These are phyloP conservation scores for Regulus satrapa DNA, from an alignment of 2,113 vertebrate genomes.

Conservation along the genomic window DNA sequence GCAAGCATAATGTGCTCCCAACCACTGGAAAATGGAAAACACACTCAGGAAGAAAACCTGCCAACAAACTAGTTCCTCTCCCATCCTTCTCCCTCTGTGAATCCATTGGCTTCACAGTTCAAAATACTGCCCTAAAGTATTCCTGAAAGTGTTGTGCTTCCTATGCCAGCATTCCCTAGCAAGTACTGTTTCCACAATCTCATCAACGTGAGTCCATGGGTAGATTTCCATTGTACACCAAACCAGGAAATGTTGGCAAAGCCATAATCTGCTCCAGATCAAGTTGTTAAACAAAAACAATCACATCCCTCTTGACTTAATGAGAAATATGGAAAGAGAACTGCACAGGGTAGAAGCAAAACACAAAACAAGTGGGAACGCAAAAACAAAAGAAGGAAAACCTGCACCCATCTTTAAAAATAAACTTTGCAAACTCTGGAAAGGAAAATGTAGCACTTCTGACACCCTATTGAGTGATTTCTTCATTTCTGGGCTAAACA, in stretches of 20 bases:
- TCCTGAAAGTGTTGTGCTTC: not conserved
- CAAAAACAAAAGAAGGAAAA: not conserved
- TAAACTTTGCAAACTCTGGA: not conserved
- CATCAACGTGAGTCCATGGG: accelerated
- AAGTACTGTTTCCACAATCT: not conserved
- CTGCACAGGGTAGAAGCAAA: not conserved
- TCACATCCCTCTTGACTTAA: not conserved
- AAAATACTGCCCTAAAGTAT: not conserved
- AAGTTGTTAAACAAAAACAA: not conserved
- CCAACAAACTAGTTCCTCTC: not conserved
- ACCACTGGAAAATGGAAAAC: not conserved
- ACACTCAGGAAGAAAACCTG: not conserved
- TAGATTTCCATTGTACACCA: not conserved
- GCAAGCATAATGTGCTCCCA: not conserved
- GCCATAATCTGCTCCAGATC: not conserved
- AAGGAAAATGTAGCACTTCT: not conserved
- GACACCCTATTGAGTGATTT: not conserved
- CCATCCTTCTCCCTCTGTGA: not conserved
- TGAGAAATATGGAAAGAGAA: accelerated
- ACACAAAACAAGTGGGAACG: not conserved
- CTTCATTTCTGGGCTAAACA: not conserved
- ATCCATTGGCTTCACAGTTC: not conserved
- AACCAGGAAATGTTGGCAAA: not conserved
- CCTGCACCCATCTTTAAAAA: not conserved
- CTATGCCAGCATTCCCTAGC: not conserved